A percentile compares a stretch with the other conserved stretches of the same genome.
phyloP scores from a whole-genome alignment of 2,797 vertebrate genomes.

The Cyclopterus lumpus region DNA sequence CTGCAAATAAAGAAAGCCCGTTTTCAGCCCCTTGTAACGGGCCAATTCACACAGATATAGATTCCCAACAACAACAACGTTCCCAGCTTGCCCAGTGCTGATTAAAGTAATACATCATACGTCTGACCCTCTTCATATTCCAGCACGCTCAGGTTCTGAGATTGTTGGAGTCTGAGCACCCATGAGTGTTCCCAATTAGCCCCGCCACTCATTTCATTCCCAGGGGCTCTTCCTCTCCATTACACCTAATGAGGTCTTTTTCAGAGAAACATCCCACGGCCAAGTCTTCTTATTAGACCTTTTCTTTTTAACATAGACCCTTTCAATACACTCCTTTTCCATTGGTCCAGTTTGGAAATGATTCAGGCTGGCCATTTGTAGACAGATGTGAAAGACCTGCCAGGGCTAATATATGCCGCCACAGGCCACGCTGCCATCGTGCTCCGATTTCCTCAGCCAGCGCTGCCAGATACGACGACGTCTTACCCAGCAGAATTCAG shows the following conservation, averaged over 20 bases:
- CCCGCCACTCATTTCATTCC: constrained; percentile 54
- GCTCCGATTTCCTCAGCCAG: constrained; percentile 34
- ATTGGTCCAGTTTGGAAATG: constrained; percentile 54
- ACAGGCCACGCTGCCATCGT: constrained; percentile 20
- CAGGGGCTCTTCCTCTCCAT: constrained; percentile 63
- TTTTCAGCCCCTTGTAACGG: constrained; percentile 5
- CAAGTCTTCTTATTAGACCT: constrained; percentile 54
- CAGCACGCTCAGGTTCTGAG: constrained; percentile 21
- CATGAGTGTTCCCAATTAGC: constrained; percentile 68
- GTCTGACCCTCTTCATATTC: constrained; percentile 23
- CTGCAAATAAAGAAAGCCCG: constrained; percentile 24
- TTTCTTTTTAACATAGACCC: constrained; percentile 27
- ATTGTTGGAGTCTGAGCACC: constrained; percentile 46
- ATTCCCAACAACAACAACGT: constrained; percentile 7
- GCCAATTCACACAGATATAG: constrained; percentile 29
- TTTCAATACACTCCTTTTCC: constrained; percentile 48
- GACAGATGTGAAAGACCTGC: constrained; percentile 55
- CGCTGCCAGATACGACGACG: constrained; percentile 35
- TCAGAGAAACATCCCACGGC: constrained; percentile 53
- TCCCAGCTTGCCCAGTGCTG: constrained; percentile 9
- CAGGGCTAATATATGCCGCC: constrained; percentile 22
- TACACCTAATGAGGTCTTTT: constrained; percentile 66
- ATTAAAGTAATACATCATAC: constrained; percentile 33
- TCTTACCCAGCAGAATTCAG: constrained; percentile 48
- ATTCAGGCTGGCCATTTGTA: constrained; percentile 34